Percentiles rank a stretch among this genome's conserved stretches.
phyloP scores from a whole-genome alignment of 2,113 vertebrate species.

The Erythrocercus mccallii region DNA sequence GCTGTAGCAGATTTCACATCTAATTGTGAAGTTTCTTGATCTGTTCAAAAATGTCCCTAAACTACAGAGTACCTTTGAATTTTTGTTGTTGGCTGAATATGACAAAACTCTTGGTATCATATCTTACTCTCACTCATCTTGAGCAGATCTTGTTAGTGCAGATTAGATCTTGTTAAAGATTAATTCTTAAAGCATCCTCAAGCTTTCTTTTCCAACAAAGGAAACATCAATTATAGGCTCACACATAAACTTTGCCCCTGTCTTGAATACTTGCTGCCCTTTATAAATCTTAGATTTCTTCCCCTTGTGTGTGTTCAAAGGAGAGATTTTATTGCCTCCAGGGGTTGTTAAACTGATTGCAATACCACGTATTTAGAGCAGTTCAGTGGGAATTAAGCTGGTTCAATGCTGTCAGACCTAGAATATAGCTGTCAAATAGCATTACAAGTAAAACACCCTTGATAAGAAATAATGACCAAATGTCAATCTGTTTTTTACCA shows the following conservation, averaged over 20 bases:
- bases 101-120: conserved; percentile 83
- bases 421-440: conserved; percentile 93
- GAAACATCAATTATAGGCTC: conserved; percentile 92
- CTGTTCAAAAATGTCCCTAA: conserved; percentile 68
- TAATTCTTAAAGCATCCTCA: conserved; percentile 90
- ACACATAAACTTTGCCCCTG: conserved; percentile 92
- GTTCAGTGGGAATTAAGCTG: conserved; percentile 90
- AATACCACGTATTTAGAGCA: conserved; percentile 93
- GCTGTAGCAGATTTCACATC: not conserved
- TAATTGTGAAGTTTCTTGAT: conserved; percentile 55
- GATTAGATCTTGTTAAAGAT: conserved; percentile 97
- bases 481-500: conserved; percentile 78
- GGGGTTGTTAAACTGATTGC: conserved; percentile 98
- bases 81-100: conserved; percentile 79
- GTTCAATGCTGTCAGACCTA: conserved; percentile 90
- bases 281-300: conserved; percentile 89
- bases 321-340: conserved; percentile 89
- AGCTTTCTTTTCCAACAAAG: conserved; percentile 86
- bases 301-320: conserved; percentile 94
- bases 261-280: conserved; percentile 91
- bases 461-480: conserved; percentile 93
- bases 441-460: conserved; percentile 87
- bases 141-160: conserved; percentile 85
- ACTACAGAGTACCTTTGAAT: conserved; percentile 75
- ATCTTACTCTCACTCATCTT: conserved; percentile 82